phyloP scores from a whole-genome alignment of 1,140 invertebrate species.

The Tetramorium simillimum region DNA sequence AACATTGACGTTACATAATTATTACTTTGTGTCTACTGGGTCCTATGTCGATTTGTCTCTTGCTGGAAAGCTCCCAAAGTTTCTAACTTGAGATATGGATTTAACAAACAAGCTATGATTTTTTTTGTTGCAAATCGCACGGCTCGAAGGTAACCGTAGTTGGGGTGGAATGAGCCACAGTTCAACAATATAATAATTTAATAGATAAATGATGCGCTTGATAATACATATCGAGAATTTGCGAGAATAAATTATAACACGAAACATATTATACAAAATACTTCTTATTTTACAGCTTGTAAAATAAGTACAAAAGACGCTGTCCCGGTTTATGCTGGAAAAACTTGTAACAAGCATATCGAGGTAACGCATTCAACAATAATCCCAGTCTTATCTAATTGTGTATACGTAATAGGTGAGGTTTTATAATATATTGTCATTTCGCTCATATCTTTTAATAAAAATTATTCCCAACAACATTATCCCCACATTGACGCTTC shows the following conservation, averaged over 20 bases:
- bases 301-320: conserved; percentile 10
- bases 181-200: conserved; percentile 31
- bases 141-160: not conserved
- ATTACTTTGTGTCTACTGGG: too few species aligned
- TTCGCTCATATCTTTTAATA: not conserved
- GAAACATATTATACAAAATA: not conserved
- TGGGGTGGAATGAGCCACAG: not conserved
- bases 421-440: conserved; percentile 19
- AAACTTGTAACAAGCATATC: not conserved
- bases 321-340: not conserved
- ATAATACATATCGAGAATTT: conserved; percentile 9
- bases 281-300: not conserved
- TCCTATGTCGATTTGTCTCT: too few species aligned
- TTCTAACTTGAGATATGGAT: too few species aligned
- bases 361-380: conserved; percentile 6
- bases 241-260: not conserved
- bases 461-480: not conserved
- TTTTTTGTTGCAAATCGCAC: not conserved
- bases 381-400: conserved; percentile 3
- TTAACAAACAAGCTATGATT: not conserved
- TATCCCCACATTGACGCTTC: not conserved
- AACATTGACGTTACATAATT: too few species aligned
- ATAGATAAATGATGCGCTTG: not conserved
- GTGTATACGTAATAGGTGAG: not conserved
- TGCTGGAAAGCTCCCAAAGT: too few species aligned